Evolutionary conservation across 2,113 vertebrate species (phyloP).

Genomic region (Notiomystis cincta): DNA sequence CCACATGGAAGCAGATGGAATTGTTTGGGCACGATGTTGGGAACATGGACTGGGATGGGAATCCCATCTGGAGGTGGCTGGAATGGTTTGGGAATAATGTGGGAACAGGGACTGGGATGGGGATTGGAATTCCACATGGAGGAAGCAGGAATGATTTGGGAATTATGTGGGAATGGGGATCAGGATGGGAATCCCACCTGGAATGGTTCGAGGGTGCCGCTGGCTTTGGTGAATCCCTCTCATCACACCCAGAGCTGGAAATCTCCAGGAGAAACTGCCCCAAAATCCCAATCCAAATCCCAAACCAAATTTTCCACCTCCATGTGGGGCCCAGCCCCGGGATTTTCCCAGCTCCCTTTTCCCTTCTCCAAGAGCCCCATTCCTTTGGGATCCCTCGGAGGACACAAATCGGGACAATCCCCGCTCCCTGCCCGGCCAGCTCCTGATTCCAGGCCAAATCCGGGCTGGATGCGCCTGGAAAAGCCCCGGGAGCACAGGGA

Average conservation of each 20-base stretch:
- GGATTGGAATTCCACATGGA: background rate
- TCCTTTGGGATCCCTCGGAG: accelerated
- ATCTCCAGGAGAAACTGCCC: background rate
- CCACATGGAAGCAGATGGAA: background rate
- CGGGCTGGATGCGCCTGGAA: background rate
- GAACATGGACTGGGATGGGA: background rate
- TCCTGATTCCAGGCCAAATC: background rate
- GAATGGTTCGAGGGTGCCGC: background rate
- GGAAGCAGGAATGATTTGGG: background rate
- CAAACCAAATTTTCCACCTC: too few relatives aligned
- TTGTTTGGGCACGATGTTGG: too few relatives aligned
- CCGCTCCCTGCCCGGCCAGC: accelerated
- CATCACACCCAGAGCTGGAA: background rate
- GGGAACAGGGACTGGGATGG: background rate
- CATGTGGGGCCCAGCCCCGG: accelerated
- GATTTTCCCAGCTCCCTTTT: background rate
- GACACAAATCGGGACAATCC: accelerated
- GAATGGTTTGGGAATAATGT: background rate
- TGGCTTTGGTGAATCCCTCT: background rate
- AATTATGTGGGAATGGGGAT: background rate
- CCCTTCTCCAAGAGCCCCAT: background rate
- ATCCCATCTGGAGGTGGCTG: background rate
- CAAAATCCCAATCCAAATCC: accelerated
- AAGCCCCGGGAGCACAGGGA: background rate
- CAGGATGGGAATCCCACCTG: background rate